Conservation (phyloP, 2,888 invertebrate genomes). For the Mechanitis messenoides region DNA sequence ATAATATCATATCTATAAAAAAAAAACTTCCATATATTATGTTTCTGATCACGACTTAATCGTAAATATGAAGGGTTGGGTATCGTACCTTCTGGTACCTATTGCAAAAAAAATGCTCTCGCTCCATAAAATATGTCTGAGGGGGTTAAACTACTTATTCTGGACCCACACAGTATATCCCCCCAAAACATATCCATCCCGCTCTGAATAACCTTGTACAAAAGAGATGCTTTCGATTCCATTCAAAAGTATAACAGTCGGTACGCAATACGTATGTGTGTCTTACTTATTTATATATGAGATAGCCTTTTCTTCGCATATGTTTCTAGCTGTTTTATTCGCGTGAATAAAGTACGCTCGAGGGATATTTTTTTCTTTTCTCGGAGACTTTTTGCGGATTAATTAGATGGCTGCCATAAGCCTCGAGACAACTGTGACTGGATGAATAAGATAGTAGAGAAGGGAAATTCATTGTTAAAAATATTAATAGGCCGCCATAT, state of each 20-base stretch:
- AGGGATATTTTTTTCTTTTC: slow-evolving; percentile 39
- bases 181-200: background rate
- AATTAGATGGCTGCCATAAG: slow-evolving; percentile 26
- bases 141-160: slow-evolving; percentile 41
- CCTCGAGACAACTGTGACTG: slow-evolving; percentile 16
- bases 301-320: slow-evolving; percentile 61
- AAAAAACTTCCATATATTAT: slow-evolving; percentile 63
- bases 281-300: slow-evolving; percentile 64
- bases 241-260: slow-evolving; percentile 5
- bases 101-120: slow-evolving; percentile 73
- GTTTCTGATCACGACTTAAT: slow-evolving; percentile 75
- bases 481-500: slow-evolving; percentile 16
- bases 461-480: slow-evolving; percentile 15
- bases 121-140: slow-evolving; percentile 74
- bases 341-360: slow-evolving; percentile 58
- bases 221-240: slow-evolving; percentile 3
- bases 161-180: slow-evolving; percentile 15
- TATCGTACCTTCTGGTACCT: slow-evolving; percentile 70
- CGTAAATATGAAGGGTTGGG: slow-evolving; percentile 75
- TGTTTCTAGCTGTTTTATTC: slow-evolving; percentile 67
- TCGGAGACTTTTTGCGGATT: slow-evolving; percentile 27
- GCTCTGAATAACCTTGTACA: background rate
- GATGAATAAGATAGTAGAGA: slow-evolving; percentile 7
- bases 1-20: slow-evolving; percentile 56
- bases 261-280: slow-evolving; percentile 29